These are phyloP conservation scores for Carlito syrichta DNA, from an alignment of 2,113 vertebrate genomes.

Conservation along the genomic window DNA sequence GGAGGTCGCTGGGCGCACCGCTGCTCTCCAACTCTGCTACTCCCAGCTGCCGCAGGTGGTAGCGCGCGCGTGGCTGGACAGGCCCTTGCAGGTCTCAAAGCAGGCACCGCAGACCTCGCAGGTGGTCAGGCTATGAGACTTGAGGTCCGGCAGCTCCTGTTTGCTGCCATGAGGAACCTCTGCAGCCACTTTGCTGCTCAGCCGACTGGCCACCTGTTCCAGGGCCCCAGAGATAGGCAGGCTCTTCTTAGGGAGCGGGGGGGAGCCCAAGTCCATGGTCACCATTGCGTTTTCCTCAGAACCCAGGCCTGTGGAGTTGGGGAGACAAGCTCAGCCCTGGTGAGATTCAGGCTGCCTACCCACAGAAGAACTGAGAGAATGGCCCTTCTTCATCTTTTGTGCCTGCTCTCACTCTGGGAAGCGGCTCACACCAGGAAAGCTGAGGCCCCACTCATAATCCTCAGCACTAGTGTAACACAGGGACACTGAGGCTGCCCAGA, in stretches of 20 bases:
- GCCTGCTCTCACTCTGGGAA: not conserved
- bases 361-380: not conserved
- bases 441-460: not conserved
- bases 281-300: constrained; percentile 82
- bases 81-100: constrained; percentile 91
- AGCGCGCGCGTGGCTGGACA: constrained; percentile 94
- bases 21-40: constrained; percentile 90
- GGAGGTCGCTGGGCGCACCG: constrained; percentile 90
- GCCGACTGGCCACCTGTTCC: constrained; percentile 77
- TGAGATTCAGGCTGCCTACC: not conserved
- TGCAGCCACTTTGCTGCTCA: constrained; percentile 84
- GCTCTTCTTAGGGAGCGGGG: constrained; percentile 80
- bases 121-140: constrained; percentile 87
- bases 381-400: not conserved
- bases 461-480: not conserved
- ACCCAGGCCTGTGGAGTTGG: constrained; percentile 74
- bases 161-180: constrained; percentile 80
- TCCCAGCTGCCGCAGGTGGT: constrained; percentile 92
- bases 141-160: constrained; percentile 82
- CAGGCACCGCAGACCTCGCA: constrained; percentile 92
- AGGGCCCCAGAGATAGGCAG: constrained; percentile 67
- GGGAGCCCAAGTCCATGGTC: constrained; percentile 81
- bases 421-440: not conserved
- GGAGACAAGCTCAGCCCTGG: constrained; percentile 65
- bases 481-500: not conserved